Base-by-base conservation (phyloP, 2,113 vertebrate genomes). In the Hippopotamus amphibius region DNA sequence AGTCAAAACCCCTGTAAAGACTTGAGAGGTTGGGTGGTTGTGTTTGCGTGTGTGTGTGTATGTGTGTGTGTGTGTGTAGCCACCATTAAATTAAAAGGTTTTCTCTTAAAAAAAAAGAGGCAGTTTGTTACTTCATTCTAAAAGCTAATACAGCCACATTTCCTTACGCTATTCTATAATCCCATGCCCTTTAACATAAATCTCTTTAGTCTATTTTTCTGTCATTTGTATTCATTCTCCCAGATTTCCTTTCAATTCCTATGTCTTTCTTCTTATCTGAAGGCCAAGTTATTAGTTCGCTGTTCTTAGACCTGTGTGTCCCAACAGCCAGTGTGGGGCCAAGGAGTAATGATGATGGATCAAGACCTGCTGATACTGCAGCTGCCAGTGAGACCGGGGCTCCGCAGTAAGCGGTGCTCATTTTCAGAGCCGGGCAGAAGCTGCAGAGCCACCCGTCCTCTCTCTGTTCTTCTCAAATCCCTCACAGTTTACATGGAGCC, bases 281-380 rank as follows among this genome's bases (percentile, higher is more conserved):
- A 21, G 50, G 74, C 79, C 91, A 72, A 26, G 82, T 57, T 92
- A 81, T 77, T 96, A 97, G 98, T 97, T 97, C 50, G 83, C 92
- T 97, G 72, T 93, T 96, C 71, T 48, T 77, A 86, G 81, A 41
- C 76, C 90, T 50, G n/a, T 72, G 88, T 85, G 84, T 79, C 91
- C 96, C 12, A 46, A 16, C 63, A 92, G 97, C 98, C 97, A 96
- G 95, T 16, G 96, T 97, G 96, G 97, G 96, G 89, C 94, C 88
- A 37, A 74, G 95, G 98, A 97, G 85, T 98, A 96, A 98, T 96
- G 97, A 97, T 97, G 98, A 97, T 81, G 79, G 97, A 97, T 96
- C 61, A 88, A 96, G 94, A 90, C 97, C 97, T 95, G 96, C 98
- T 98, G 98, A 93, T 94, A 9, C 43, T 68, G 82, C 97, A 98